phyloP scores from a whole-genome alignment of 2,888 invertebrate species.

The Dryocosmus kuriphilus region DNA sequence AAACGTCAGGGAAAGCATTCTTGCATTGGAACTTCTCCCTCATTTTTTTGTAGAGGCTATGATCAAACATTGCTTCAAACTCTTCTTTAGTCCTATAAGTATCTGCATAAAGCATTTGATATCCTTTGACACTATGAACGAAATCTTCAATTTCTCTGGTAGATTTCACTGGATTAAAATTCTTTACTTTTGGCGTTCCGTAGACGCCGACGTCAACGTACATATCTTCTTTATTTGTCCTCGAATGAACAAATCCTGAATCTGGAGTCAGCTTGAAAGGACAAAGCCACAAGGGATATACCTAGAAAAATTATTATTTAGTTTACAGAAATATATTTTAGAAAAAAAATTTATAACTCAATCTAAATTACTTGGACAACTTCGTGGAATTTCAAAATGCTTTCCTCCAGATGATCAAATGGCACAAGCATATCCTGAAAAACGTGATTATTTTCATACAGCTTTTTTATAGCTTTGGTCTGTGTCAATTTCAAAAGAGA shows the following conservation, averaged over 20 bases:
- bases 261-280: slow-evolving; percentile 85
- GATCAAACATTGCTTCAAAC: slow-evolving; percentile 90
- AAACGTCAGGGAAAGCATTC: slow-evolving; percentile 89
- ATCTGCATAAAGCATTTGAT: slow-evolving; percentile 92
- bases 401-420: slow-evolving; percentile 80
- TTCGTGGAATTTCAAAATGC: slow-evolving; percentile 83
- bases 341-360: too few relatives aligned
- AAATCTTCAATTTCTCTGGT: slow-evolving; percentile 85
- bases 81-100: slow-evolving; percentile 87
- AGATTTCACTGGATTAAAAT: slow-evolving; percentile 82
- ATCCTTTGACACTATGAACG: slow-evolving; percentile 84
- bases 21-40: slow-evolving; percentile 81
- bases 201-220: slow-evolving; percentile 91
- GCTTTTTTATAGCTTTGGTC: slow-evolving; percentile 82
- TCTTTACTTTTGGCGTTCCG: slow-evolving; percentile 84
- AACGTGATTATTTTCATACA: slow-evolving; percentile 88
- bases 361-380: slow-evolving; percentile 81
- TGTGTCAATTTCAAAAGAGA: slow-evolving; percentile 89
- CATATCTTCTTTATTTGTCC: slow-evolving; percentile 78
- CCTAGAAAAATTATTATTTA: slow-evolving; percentile 76
- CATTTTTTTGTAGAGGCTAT: slow-evolving; percentile 85
- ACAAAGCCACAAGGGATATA: slow-evolving; percentile 91
- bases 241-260: slow-evolving; percentile 86
- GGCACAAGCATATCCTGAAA: slow-evolving; percentile 92
- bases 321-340: not conserved